Conservation (phyloP, 2,797 vertebrate species). For the Erpetoichthys calabaricus region DNA sequence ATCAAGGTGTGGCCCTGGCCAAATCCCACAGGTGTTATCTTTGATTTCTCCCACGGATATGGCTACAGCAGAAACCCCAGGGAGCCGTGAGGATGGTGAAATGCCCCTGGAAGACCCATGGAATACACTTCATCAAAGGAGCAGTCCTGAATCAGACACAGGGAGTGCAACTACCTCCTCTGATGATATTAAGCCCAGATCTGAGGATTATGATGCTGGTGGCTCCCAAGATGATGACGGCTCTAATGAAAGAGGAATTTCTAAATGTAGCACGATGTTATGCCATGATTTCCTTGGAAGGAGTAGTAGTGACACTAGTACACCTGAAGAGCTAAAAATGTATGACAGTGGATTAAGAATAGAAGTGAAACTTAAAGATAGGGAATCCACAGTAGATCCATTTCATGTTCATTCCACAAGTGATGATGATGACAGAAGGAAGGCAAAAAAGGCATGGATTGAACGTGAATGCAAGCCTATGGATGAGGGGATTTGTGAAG, state of each 20-base stretch:
- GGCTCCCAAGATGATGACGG: constrained; percentile 94
- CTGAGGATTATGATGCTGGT: constrained; percentile 94
- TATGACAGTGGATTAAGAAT: constrained; percentile 73
- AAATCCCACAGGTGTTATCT: constrained; percentile 9
- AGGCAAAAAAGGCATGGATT: constrained; percentile 60
- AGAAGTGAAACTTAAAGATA: constrained; percentile 75
- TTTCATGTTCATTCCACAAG: constrained; percentile 67
- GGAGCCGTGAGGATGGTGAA: constrained; percentile 55
- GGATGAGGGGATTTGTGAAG: constrained; percentile 38
- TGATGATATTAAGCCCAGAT: constrained; percentile 92
- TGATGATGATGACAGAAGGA: constrained; percentile 68
- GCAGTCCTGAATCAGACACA: constrained; percentile 84
- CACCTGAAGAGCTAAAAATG: constrained; percentile 88
- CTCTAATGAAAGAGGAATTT: constrained; percentile 76
- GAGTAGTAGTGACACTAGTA: constrained; percentile 96
- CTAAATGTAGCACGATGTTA: constrained; percentile 84
- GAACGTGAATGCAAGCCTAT: constrained; percentile 38
- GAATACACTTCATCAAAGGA: constrained; percentile 60
- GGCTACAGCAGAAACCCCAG: constrained; percentile 49
- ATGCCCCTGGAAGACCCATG: constrained; percentile 61
- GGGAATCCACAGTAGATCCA: constrained; percentile 56
- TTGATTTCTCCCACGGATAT: constrained; percentile 42
- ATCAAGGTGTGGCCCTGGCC: constrained; percentile 13
- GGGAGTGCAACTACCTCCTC: constrained; percentile 90
- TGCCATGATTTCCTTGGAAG: constrained; percentile 92